Conservation (phyloP, 2,888 invertebrate genomes). For the Emmelina monodactyla region DNA sequence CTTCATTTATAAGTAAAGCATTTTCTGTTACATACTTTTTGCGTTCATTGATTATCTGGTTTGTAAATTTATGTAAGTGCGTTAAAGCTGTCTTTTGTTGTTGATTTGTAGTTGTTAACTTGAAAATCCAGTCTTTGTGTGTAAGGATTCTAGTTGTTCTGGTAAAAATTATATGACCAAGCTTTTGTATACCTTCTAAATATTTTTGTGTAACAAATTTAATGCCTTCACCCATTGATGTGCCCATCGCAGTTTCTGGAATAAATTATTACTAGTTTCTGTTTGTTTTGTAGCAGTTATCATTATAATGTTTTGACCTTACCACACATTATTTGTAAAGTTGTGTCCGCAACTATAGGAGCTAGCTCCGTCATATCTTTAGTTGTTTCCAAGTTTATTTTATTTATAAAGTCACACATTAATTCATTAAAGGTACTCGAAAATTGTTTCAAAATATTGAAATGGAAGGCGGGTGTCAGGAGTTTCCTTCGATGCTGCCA, state of each 20-base stretch:
- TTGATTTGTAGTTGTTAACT: slow-evolving; percentile 1
- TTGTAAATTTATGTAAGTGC: slow-evolving; percentile 48
- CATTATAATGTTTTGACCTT: too few species aligned
- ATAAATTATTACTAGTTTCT: slow-evolving; percentile 4
- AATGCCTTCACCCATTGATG: slow-evolving; percentile 26
- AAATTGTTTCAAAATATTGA: slow-evolving; percentile 41
- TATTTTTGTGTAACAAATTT: slow-evolving; percentile 32
- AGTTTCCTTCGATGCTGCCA: slow-evolving; percentile 48
- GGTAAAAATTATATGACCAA: slow-evolving; percentile 13
- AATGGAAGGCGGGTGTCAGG: slow-evolving; percentile 53
- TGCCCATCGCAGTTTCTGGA: slow-evolving; percentile 58
- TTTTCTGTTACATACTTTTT: slow-evolving; percentile 5
- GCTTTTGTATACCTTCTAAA: slow-evolving; percentile 36
- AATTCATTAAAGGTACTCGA: slow-evolving; percentile 32
- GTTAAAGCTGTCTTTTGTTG: slow-evolving; percentile 24
- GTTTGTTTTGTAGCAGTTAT: too few species aligned
- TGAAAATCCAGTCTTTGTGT: slow-evolving; percentile 4
- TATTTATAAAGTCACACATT: slow-evolving; percentile 21
- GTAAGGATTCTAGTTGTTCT: slow-evolving; percentile 4
- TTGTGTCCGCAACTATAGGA: neutral
- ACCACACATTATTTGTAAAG: neutral
- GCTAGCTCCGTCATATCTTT: neutral
- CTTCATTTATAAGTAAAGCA: neutral
- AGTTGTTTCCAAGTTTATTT: neutral
- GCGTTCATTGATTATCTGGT: slow-evolving; percentile 41